phyloP scores from a whole-genome alignment of 2,888 invertebrate species.

The Aquatica leii region DNA sequence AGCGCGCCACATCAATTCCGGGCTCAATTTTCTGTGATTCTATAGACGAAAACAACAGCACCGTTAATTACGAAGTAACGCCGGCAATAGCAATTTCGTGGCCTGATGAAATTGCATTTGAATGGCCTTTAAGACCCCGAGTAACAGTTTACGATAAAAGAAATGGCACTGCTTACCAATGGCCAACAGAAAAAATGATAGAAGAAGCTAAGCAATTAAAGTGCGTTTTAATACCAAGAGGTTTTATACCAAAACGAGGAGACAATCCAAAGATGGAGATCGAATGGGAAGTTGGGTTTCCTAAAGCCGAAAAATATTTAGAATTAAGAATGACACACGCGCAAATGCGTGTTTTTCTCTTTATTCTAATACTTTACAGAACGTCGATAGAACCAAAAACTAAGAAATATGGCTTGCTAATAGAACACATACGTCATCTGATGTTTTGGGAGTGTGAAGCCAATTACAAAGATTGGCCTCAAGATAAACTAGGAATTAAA shows the following conservation, averaged over 20 bases:
- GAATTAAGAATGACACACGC: constrained; percentile 75
- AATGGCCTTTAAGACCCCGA: constrained; percentile 71
- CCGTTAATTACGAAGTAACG: constrained; percentile 70
- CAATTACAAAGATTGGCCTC: constrained; percentile 74
- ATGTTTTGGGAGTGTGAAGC: constrained; percentile 81
- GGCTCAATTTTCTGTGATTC: constrained; percentile 72
- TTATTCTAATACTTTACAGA: constrained; percentile 74
- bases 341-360: constrained; percentile 76
- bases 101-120: constrained; percentile 75
- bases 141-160: constrained; percentile 66
- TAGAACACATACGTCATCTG: constrained; percentile 76
- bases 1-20: constrained; percentile 68
- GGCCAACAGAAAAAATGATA: constrained; percentile 76
- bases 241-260: constrained; percentile 70
- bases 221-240: constrained; percentile 75
- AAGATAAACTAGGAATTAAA: constrained; percentile 75
- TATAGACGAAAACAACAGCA: constrained; percentile 57
- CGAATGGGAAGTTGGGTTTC: constrained; percentile 83
- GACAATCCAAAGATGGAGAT: constrained; percentile 63
- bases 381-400: constrained; percentile 74
- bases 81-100: constrained; percentile 76
- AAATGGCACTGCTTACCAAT: constrained; percentile 64
- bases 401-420: constrained; percentile 70
- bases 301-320: constrained; percentile 77
- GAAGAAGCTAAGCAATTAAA: constrained; percentile 69